Evolutionary conservation across 2,888 invertebrate species (phyloP), one percentile per base, ranked within the genome.

Genomic region (Anoncus sp.): DNA sequence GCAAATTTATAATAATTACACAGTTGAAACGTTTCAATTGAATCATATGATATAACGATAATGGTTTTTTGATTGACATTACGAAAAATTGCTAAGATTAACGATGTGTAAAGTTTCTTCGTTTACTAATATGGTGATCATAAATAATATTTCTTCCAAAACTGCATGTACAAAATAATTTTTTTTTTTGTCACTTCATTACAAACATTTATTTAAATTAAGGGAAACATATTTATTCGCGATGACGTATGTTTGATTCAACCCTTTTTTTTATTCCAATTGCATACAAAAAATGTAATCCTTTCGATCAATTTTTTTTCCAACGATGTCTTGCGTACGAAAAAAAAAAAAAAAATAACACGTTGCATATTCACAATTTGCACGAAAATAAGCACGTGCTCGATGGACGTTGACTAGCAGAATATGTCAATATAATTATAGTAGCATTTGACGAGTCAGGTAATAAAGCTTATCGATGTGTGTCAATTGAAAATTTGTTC

Each of bases 1-100:
- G 57, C 49, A 65, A 75, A 73, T 49, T 24, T 12, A 59, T 57
- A 7, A 24, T 63, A 45, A 75, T 70, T 75, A 35, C 45, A 14
- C 14, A 51, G n/a, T 20, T 47, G 24, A 20, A 27, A 38, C 20
- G 69, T 59, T 69, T 38, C 51, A 57, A 14, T 43, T 31, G 9
- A 60, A 67, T 74, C 22, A 35, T 10, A 2, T 27, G 51, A 38
- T 24, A 10, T n/a, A 14, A 14, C 27, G 20, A 31, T 5, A 14
- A 51, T 49, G 12, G 6, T 49, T 31, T 40, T 62, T 49, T 69
- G n/a, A 35, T 14, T 45, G 18, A 9, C 14, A 47, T 35, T 31
- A 20, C 7, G 12, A 27, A 20, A 7, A 47, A 20, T 20, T 0
- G 20, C 18, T 7, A n/a, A 7, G 24, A 51, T 9, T 38, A 38